Evolutionary conservation across 2,113 vertebrate species (phyloP).

Genomic region (Ailurus styani): DNA sequence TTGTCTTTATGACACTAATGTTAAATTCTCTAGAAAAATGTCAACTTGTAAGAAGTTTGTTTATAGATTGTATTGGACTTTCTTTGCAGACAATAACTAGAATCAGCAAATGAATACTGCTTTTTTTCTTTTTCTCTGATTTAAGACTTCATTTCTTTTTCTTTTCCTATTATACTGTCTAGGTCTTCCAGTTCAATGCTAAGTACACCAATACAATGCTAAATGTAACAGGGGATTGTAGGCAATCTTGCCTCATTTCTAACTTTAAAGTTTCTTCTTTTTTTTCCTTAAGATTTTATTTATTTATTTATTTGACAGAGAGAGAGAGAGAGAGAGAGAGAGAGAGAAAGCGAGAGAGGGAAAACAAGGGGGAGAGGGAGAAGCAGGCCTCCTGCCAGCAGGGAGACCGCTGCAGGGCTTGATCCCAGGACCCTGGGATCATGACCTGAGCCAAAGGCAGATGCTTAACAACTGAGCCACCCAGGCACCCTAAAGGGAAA

Average conservation of each 20-base stretch:
- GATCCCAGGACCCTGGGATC: too few species aligned
- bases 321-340: too few species aligned
- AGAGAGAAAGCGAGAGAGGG: too few species aligned
- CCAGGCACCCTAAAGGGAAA: not conserved
- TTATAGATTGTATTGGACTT: not conserved
- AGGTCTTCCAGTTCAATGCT: not conserved
- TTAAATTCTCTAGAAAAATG: conserved; percentile 24
- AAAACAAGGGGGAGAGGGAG: too few species aligned
- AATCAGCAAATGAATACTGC: not conserved
- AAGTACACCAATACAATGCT: not conserved
- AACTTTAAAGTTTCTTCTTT: not conserved
- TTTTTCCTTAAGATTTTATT: too few species aligned
- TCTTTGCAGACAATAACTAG: not conserved
- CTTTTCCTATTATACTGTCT: not conserved
- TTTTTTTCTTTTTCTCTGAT: not conserved
- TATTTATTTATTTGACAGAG: too few species aligned
- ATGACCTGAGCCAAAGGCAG: too few species aligned
- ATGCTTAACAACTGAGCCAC: too few species aligned
- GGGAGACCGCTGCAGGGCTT: too few species aligned
- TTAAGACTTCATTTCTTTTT: not conserved
- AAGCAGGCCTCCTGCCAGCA: too few species aligned
- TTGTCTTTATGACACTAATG: not conserved
- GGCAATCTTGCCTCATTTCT: not conserved
- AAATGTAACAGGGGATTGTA: not conserved
- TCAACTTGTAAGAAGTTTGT: not conserved